Evolutionary conservation across 2,888 invertebrate species (phyloP), one percentile per base, ranked within the genome.

Genomic region (Altica lythri): DNA sequence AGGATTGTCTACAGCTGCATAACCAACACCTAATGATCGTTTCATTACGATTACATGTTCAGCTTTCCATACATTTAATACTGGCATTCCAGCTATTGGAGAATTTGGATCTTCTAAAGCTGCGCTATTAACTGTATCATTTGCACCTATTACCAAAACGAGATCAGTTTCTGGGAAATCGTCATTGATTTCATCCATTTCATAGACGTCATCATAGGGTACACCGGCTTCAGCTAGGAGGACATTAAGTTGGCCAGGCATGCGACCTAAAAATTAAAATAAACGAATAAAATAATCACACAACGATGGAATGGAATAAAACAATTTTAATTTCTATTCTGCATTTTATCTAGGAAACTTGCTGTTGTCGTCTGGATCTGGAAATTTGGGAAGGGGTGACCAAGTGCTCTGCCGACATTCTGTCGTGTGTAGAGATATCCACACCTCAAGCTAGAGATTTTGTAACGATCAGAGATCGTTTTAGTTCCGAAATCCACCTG

Each of bases 221-320:
- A 94, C 92, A n/a, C 93, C 93, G 3, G 94, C 94, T 78, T 94
- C 94, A 0, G 93, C 93, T 48, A 94, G 80, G 55, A 94, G 78
- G n/a, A 94, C 94, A 72, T 94, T 94, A 69, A 94, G 75, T 73
- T 94, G 93, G 6, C 93, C 93, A 14, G 93, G 93, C 93, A 94
- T 94, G 57, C 93, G 86, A 51, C 92, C 90, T 90, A 68, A 48
- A 67, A 58, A n/a, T n/a, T n/a, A n/a, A n/a, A n/a, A n/a, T n/a
- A n/a, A n/a, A n/a, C n/a, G n/a, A n/a, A n/a, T n/a, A n/a, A n/a
- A n/a, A n/a, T n/a, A n/a, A n/a, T n/a, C n/a, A n/a, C n/a, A n/a
- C n/a, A n/a, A n/a, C n/a, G n/a, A n/a, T n/a, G n/a, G n/a, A n/a
- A n/a, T n/a, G n/a, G n/a, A n/a, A n/a, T n/a, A n/a, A n/a, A n/a